phyloP scores from a whole-genome alignment of 2,797 vertebrate species.

The Peromyscus eremicus region DNA sequence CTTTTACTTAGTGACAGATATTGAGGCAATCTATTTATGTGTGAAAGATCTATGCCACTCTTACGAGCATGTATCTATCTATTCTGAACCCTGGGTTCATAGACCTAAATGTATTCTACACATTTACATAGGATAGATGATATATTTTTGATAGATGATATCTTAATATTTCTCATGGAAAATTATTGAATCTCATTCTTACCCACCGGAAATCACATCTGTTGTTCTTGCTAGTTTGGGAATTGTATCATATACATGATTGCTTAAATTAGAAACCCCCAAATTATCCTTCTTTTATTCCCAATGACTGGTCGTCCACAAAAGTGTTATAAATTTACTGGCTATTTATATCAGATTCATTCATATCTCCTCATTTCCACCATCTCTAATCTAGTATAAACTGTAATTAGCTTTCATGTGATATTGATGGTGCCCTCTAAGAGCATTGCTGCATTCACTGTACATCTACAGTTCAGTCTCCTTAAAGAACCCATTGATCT shows the following conservation, averaged over 20 bases:
- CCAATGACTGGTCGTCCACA: background rate
- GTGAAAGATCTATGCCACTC: background rate
- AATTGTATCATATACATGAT: background rate
- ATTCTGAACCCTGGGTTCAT: background rate
- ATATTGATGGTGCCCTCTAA: background rate
- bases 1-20: background rate
- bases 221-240: background rate
- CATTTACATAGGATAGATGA: background rate
- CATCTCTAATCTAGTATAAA: background rate
- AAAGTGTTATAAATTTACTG: background rate
- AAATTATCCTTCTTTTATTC: background rate
- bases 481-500: background rate
- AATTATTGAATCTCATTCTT: background rate
- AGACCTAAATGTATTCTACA: background rate
- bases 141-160: background rate
- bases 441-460: background rate
- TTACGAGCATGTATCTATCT: background rate
- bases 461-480: background rate
- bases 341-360: background rate
- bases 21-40: background rate
- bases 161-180: background rate
- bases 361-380: background rate
- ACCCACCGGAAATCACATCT: background rate
- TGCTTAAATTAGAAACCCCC: slow-evolving; percentile 8
- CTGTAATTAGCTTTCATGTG: background rate